A percentile compares a stretch with the other conserved stretches of the same genome.
These are phyloP conservation scores for Pomatostomus ruficeps DNA, from an alignment of 2,113 vertebrate species.

Conservation along the genomic window DNA sequence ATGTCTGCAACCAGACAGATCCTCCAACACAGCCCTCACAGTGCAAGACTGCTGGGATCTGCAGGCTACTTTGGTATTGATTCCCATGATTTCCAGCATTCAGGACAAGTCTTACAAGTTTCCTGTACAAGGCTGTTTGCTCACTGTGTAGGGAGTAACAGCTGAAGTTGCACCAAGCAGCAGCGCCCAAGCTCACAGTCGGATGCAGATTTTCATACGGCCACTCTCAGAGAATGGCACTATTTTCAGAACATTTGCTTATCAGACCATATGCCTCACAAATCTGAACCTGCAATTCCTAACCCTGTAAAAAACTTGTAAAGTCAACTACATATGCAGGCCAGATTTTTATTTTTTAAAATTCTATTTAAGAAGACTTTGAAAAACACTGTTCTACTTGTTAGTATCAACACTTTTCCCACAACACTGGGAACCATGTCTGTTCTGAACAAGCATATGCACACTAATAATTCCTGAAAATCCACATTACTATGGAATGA, in stretches of 20 bases:
- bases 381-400: neutral
- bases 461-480: neutral
- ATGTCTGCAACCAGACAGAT: neutral
- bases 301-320: neutral
- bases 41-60: neutral
- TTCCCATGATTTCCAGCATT: neutral
- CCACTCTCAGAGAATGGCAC: neutral
- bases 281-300: neutral
- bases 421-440: neutral
- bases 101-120: neutral
- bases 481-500: neutral
- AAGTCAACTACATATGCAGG: neutral
- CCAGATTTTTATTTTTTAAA: neutral
- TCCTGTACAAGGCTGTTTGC: neutral
- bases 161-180: neutral
- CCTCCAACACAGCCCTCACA: neutral
- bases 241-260: neutral
- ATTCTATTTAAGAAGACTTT: neutral
- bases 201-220: neutral
- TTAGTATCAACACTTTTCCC: neutral
- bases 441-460: neutral
- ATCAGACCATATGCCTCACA: neutral
- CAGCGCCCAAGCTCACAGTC: neutral
- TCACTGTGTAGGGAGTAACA: neutral
- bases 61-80: neutral